A percentile compares a stretch with the other conserved stretches of the same genome.
Conservation (phyloP, 2,113 vertebrate genomes). For the Xiphias gladius region DNA sequence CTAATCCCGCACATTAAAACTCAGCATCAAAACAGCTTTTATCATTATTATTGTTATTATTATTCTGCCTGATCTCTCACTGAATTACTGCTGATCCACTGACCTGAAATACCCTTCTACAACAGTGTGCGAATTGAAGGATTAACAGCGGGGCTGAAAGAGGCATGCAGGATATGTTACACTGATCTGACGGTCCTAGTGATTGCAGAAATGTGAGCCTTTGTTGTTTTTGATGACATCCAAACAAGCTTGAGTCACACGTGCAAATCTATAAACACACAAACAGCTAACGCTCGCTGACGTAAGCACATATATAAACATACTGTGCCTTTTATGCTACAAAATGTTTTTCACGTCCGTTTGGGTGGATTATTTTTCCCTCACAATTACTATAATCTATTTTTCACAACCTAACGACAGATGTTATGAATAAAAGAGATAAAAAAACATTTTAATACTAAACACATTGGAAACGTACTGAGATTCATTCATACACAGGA, state of each 20-base stretch:
- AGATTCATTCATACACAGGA: conserved; percentile 8
- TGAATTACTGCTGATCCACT: conserved; percentile 64
- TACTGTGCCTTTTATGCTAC: not conserved
- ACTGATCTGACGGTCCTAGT: conserved; percentile 57
- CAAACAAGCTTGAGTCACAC: conserved; percentile 37
- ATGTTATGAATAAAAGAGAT: conserved; percentile 50
- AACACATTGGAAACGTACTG: not conserved
- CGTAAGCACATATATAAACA: conserved; percentile 37
- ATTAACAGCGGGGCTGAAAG: conserved; percentile 60
- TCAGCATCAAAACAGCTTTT: conserved; percentile 66
- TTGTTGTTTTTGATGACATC: conserved; percentile 62
- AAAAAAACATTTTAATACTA: conserved; percentile 45
- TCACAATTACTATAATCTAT: conserved; percentile 55
- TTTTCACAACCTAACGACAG: conserved; percentile 57
- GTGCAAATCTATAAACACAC: conserved; percentile 13
- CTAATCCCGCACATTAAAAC: conserved; percentile 56
- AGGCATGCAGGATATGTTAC: conserved; percentile 26
- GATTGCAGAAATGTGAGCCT: conserved; percentile 45
- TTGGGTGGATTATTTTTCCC: conserved; percentile 59
- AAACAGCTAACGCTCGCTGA: conserved; percentile 23
- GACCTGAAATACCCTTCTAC: conserved; percentile 66
- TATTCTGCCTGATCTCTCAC: conserved; percentile 38
- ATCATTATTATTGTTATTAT: conserved; percentile 66
- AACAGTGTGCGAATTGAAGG: conserved; percentile 60
- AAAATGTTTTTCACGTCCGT: conserved; percentile 64